A percentile compares a stretch with the other conserved stretches of the same genome.
Conservation (phyloP, 2,113 vertebrate species). For the Passer montanus region DNA sequence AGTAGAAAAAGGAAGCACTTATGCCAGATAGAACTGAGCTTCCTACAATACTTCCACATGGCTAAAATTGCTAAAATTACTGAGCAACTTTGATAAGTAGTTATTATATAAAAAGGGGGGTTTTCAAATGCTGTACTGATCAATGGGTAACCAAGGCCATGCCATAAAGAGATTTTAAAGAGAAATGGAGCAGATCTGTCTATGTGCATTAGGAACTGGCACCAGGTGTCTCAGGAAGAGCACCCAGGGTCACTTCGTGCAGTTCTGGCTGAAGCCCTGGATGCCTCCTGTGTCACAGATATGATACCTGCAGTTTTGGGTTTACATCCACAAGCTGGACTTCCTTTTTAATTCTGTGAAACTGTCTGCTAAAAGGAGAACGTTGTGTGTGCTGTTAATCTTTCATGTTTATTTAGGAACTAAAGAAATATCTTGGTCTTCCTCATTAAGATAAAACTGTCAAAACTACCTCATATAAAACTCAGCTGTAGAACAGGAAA, state of each 20-base stretch:
- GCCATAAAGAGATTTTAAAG: not conserved
- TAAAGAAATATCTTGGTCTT: not conserved
- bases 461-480: not conserved
- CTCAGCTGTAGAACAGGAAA: not conserved
- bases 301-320: not conserved
- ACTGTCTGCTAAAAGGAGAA: not conserved
- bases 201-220: not conserved
- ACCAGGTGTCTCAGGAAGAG: not conserved
- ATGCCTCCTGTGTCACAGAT: constrained; percentile 11
- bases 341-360: not conserved
- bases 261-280: not conserved
- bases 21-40: not conserved
- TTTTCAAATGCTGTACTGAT: constrained; percentile 10
- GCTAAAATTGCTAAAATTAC: not conserved
- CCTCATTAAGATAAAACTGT: not conserved
- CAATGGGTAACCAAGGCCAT: not conserved
- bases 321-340: not conserved
- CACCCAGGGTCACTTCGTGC: not conserved
- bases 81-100: not conserved
- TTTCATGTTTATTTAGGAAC: not conserved
- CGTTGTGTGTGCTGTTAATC: not conserved
- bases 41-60: not conserved
- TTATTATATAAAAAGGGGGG: not conserved
- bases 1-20: not conserved
- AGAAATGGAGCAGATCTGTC: not conserved